Evolutionary conservation across 1,140 invertebrate species (phyloP).

Genomic region (Atopsyche davidsoni): DNA sequence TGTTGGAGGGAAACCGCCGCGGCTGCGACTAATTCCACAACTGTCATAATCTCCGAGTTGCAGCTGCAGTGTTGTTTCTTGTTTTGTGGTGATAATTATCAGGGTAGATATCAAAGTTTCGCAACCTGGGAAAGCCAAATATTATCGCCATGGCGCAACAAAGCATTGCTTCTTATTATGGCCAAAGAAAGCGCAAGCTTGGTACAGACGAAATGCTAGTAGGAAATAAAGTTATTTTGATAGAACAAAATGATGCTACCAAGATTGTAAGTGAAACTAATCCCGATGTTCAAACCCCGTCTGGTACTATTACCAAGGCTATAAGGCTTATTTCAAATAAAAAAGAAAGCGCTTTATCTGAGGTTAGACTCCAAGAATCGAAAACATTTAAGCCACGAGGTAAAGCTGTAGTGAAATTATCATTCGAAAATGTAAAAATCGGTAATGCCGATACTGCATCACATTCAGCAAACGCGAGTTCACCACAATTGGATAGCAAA

Average conservation of each 20-base stretch:
- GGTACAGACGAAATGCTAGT: slow-evolving; percentile 57
- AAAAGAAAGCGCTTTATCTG: slow-evolving; percentile 19
- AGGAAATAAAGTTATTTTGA: slow-evolving; percentile 54
- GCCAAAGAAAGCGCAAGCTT: slow-evolving; percentile 57
- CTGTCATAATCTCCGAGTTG: too few relatives aligned
- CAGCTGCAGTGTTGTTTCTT: too few relatives aligned
- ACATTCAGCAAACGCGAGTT: neutral
- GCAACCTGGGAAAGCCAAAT: too few relatives aligned
- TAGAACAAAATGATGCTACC: slow-evolving; percentile 37
- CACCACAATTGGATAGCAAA: slow-evolving; percentile 7
- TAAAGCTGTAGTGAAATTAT: slow-evolving; percentile 37
- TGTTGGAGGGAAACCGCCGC: too few relatives aligned
- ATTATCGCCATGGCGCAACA: slow-evolving; percentile 71
- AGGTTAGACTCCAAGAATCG: slow-evolving; percentile 21
- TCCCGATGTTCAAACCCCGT: slow-evolving; percentile 6
- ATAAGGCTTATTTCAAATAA: slow-evolving; percentile 26
- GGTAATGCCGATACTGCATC: neutral
- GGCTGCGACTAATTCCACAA: too few relatives aligned
- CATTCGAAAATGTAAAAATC: slow-evolving; percentile 22
- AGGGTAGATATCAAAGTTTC: too few relatives aligned
- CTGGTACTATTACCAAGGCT: slow-evolving; percentile 6
- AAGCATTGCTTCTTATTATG: slow-evolving; percentile 62
- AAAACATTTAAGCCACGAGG: slow-evolving; percentile 36
- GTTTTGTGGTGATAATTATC: too few relatives aligned
- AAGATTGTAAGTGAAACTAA: neutral